phyloP scores from a whole-genome alignment of 2,113 vertebrate species.

The Sinocyclocheilus grahami region DNA sequence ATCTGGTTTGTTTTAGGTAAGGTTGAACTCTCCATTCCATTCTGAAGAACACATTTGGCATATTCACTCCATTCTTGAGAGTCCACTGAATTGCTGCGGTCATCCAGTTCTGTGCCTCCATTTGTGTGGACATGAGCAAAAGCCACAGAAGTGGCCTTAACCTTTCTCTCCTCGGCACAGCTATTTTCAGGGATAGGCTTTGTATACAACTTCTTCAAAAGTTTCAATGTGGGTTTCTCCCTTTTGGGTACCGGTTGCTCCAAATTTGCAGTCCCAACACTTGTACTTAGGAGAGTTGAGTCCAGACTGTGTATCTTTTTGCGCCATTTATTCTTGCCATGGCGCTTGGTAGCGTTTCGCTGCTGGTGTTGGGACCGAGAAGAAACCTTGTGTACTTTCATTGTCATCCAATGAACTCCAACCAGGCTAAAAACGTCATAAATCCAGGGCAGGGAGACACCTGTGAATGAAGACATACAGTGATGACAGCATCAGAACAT shows the following conservation, averaged over 20 bases:
- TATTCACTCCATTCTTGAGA: constrained; percentile 66
- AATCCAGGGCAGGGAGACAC: constrained; percentile 12
- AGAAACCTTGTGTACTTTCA: constrained; percentile 74
- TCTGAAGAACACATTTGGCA: constrained; percentile 60
- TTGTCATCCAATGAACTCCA: constrained; percentile 50
- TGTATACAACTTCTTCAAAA: constrained; percentile 64
- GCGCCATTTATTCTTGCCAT: constrained; percentile 67
- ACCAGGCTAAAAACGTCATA: constrained; percentile 20
- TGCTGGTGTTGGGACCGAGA: not conserved
- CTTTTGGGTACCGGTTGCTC: constrained; percentile 63
- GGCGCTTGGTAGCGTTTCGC: constrained; percentile 45
- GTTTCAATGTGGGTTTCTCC: constrained; percentile 71
- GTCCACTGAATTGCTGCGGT: constrained; percentile 64
- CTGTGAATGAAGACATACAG: constrained; percentile 34
- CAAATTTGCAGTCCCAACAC: constrained; percentile 55
- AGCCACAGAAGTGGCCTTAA: constrained; percentile 39
- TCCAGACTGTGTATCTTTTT: constrained; percentile 51
- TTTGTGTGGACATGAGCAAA: constrained; percentile 61
- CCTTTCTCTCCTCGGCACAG: constrained; percentile 8
- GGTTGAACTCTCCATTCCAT: constrained; percentile 52
- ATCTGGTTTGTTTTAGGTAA: constrained; percentile 29
- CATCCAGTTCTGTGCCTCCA: constrained; percentile 57
- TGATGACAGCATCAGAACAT: not conserved
- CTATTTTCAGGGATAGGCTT: constrained; percentile 51
- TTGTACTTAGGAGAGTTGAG: constrained; percentile 54